A percentile compares a stretch with the other conserved stretches of the same genome.
These are phyloP conservation scores for Poeciliopsis turrubarensis DNA, from an alignment of 2,113 vertebrate genomes.

Conservation along the genomic window DNA sequence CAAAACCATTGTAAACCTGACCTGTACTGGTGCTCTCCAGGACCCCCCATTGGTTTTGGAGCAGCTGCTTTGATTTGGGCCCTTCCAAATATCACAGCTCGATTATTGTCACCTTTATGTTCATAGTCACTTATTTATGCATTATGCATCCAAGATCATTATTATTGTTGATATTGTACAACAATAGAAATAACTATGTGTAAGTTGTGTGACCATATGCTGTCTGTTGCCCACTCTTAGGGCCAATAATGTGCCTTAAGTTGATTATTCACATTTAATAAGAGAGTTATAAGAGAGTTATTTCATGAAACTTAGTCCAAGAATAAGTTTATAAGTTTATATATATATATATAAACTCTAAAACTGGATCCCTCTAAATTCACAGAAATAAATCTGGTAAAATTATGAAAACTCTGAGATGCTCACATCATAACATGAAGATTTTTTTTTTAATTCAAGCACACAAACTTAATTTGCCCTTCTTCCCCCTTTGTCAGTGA, in stretches of 20 bases:
- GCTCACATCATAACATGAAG: background rate
- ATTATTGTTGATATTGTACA: background rate
- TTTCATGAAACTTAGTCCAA: background rate
- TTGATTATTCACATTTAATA: background rate
- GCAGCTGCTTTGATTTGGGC: background rate
- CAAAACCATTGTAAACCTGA: background rate
- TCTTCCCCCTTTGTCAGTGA: background rate
- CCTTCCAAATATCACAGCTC: background rate
- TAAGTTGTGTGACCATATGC: background rate
- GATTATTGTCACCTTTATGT: background rate
- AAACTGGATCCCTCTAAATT: background rate
- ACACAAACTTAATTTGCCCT: too few relatives aligned
- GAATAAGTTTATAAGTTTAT: too few relatives aligned
- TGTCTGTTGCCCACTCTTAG: background rate
- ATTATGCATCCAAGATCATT: background rate
- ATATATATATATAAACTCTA: background rate
- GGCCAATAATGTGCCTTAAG: background rate
- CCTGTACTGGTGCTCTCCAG: background rate
- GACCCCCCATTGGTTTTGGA: background rate
- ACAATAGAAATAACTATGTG: background rate
- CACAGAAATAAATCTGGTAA: background rate
- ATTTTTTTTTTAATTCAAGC: background rate
- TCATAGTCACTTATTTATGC: background rate
- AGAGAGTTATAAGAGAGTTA: background rate
- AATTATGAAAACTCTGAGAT: background rate